A percentile compares a stretch with the other conserved stretches of the same genome.
These are phyloP conservation scores for Mizuhopecten yessoensis DNA, from an alignment of 1,140 invertebrate genomes.

Conservation along the genomic window DNA sequence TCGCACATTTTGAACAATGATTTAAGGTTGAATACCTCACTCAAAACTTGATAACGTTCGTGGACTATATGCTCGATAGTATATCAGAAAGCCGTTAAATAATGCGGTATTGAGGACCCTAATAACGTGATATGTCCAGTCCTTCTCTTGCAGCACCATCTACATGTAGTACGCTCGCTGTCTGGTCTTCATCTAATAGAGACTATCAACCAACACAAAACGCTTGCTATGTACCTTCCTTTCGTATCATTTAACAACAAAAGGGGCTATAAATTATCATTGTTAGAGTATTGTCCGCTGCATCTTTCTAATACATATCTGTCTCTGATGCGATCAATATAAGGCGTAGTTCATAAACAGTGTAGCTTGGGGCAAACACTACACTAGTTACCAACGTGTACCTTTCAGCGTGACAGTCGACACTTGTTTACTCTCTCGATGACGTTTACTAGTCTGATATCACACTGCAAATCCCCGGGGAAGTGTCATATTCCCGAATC, in stretches of 20 bases:
- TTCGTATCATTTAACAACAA: background rate
- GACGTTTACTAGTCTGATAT: background rate
- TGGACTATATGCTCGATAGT: no score
- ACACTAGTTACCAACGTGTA: background rate
- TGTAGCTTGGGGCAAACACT: background rate
- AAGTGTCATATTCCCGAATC: background rate
- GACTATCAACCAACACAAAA: background rate
- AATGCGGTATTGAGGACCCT: no score
- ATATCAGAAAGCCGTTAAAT: no score
- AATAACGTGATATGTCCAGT: no score
- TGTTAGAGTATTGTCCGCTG: background rate
- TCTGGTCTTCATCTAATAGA: no score
- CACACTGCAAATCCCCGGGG: background rate
- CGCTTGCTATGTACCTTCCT: background rate
- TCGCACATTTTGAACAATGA: background rate
- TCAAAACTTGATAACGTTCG: background rate
- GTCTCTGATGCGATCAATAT: background rate
- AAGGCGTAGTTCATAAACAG: background rate
- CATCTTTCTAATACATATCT: background rate
- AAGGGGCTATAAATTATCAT: background rate
- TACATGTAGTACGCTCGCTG: background rate
- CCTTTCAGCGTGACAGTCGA: background rate
- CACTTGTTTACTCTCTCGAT: conserved; percentile 3
- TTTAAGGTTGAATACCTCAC: background rate
- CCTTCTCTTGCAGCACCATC: no score